Base-by-base conservation (phyloP, 2,888 invertebrate species). In the Scaptomyza flava region DNA sequence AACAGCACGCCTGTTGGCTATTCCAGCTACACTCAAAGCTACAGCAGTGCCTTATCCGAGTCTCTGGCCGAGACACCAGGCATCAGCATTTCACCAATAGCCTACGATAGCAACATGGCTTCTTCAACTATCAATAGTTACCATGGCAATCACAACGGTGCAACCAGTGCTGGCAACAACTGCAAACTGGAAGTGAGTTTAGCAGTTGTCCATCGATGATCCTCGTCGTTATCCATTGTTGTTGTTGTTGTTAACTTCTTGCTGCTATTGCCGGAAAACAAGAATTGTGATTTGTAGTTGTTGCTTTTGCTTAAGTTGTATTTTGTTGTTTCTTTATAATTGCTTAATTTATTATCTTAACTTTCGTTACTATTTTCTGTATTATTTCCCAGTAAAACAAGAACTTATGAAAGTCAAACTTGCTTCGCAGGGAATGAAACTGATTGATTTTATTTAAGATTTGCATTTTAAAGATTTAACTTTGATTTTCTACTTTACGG, bases 161-260 rank as follows among this genome's bases (percentile, higher is more conserved):
- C 65, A 23, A 23, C 59, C 36, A 43, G 71, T 11, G 74, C 64
- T 50, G 62, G 59, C 14, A 41, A 83, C 36, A 47, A 77, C 65
- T 90, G 89, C 76, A 89, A 89, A 75, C 71, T 89, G 79, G 90
- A 90, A 89, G 90, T 90, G 90, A 90, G 90, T 90, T 90, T 53
- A 30, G 43, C 43, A 12, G 27, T 34, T 50, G 23, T 34, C 34
- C 41, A 17, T n/a, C 43, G 43, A 17, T 20, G 20, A 23, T 12
- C 31, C 27, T 56, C 34, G 51, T 42, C 30, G 20, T 23, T 30
- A 17, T 36, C 8, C 36, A 36, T 34, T 50, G 50, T 34, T 42
- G 51, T 17, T 48, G 34, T 45, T 51, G 43, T 23, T 50, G 17
- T 51, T 58, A n/a, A 31, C 27, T 50, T 53, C 31, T 46, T 60